Evolutionary conservation across 2,888 invertebrate species (phyloP).

Genomic region (Trissoscelio sp.): DNA sequence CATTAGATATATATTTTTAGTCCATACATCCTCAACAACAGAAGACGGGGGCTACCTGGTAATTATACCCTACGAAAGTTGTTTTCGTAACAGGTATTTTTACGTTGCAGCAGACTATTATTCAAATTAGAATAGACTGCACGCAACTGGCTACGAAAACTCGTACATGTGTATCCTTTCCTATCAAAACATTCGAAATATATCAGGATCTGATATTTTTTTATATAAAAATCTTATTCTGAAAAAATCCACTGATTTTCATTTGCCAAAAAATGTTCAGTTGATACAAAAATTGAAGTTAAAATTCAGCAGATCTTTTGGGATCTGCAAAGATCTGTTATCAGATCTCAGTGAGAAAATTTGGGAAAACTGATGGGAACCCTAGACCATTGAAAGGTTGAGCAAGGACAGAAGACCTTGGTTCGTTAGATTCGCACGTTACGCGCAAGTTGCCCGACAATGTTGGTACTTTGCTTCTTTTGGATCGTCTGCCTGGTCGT

Average conservation of each 20-base stretch:
- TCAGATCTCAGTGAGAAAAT: neutral
- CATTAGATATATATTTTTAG: constrained; percentile 30
- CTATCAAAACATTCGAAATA: constrained; percentile 20
- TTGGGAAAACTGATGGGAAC: constrained; percentile 1
- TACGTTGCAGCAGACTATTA: constrained; percentile 58
- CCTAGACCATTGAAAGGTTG: constrained; percentile 23
- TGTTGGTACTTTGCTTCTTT: constrained; percentile 72
- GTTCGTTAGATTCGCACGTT: constrained; percentile 60
- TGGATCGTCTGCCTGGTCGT: constrained; percentile 68
- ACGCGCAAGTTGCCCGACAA: constrained; percentile 66
- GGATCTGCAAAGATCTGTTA: no score
- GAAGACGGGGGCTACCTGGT: constrained; percentile 45
- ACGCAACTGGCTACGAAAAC: constrained; percentile 54
- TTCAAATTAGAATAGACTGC: constrained; percentile 67
- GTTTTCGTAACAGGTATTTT: constrained; percentile 67
- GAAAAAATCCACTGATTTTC: neutral
- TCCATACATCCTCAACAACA: constrained; percentile 17
- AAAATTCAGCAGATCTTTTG: no score
- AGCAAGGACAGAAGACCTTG: constrained; percentile 67
- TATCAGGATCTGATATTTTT: neutral
- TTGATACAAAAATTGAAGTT: no score
- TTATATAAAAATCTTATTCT: neutral
- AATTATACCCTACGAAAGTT: constrained; percentile 59
- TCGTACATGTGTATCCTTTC: constrained; percentile 20
- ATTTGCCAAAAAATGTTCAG: no score